Percentiles rank a stretch among this genome's conserved stretches.
These are phyloP conservation scores for Agelas oroides DNA, from an alignment of 37 sponge, comb jelly and placozoan genomes.

Conservation along the genomic window DNA sequence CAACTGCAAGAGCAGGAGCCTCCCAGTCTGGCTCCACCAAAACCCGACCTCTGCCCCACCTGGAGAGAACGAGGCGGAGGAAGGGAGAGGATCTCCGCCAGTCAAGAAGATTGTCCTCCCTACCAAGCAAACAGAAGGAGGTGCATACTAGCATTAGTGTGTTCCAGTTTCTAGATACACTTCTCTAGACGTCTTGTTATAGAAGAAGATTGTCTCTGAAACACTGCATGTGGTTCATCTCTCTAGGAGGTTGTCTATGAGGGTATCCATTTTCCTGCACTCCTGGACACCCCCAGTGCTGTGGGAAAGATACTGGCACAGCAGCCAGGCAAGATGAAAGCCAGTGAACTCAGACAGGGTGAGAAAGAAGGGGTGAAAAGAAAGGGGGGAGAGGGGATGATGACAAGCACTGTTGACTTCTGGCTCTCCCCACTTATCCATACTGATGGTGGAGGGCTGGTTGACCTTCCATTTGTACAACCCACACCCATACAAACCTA, in stretches of 20 bases:
- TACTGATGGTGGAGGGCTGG: no score
- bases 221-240: neutral
- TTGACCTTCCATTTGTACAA: no score
- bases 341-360: constrained; percentile 54
- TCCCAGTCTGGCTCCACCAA: neutral
- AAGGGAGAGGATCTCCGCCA: neutral
- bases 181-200: no score
- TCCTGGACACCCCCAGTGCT: constrained; percentile 68
- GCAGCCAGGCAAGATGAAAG: constrained; percentile 71
- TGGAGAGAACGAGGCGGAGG: neutral
- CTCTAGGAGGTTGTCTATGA: constrained; percentile 24
- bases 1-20: neutral
- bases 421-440: no score
- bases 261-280: constrained; percentile 62
- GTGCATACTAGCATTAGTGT: no score
- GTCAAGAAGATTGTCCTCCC: neutral
- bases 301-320: constrained; percentile 75
- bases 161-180: no score
- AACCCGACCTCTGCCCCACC: neutral
- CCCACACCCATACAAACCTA: no score
- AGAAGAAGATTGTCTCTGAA: no score
- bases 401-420: no score
- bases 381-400: no score
- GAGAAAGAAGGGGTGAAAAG: neutral
- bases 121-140: no score